phyloP scores from a whole-genome alignment of 2,888 invertebrate species.

The Merodon equestris region DNA sequence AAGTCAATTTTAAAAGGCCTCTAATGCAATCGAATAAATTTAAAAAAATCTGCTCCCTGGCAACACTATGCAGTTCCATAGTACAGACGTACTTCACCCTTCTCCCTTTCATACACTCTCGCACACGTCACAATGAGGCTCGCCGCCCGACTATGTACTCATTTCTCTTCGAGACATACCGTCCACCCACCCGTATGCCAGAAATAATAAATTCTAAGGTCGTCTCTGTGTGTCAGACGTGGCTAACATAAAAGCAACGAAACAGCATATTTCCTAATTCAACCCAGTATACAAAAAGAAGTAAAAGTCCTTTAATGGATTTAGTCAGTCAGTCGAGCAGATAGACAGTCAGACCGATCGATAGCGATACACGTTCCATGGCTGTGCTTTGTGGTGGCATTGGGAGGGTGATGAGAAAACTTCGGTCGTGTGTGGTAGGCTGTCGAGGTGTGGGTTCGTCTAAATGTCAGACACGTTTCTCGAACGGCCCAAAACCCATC shows the following conservation, averaged over 20 bases:
- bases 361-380: conserved; percentile 24
- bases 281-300: conserved; percentile 19
- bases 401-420: no score
- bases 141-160: neutral
- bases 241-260: conserved; percentile 10
- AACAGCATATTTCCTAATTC: conserved; percentile 18
- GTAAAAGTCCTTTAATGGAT: conserved; percentile 19
- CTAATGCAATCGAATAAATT: no score
- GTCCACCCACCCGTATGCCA: conserved; percentile 38
- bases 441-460: conserved; percentile 35
- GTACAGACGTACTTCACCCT: neutral
- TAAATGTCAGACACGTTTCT: conserved; percentile 68
- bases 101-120: neutral
- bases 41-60: neutral
- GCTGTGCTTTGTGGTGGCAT: neutral
- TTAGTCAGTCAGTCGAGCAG: conserved; percentile 40
- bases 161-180: conserved; percentile 58
- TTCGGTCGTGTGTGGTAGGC: neutral
- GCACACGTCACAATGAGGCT: no score
- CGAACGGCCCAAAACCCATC: conserved; percentile 61
- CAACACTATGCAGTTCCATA: neutral
- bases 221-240: conserved; percentile 55
- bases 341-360: conserved; percentile 57
- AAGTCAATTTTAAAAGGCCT: no score
- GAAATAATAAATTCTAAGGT: conserved; percentile 64